Base-by-base conservation (phyloP, 2,888 invertebrate species). In the Sesia bembeciformis region DNA sequence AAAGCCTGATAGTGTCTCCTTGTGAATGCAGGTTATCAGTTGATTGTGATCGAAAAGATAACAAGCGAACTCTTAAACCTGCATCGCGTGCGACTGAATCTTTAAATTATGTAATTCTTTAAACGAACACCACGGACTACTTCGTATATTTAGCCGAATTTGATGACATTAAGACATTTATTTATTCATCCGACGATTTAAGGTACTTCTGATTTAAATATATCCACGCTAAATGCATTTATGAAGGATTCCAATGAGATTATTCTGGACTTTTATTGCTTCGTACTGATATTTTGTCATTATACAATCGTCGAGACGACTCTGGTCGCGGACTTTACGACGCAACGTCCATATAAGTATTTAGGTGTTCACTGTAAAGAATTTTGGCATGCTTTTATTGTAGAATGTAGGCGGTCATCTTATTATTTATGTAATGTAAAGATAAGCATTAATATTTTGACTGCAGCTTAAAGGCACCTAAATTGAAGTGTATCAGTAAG, bases 241-340 rank as follows among this genome's bases (percentile, higher is more conserved):
- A 66, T 64, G 69, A 67, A 70, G 67, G 63, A 65, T 70, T 67
- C 68, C 67, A 72, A 68, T 68, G 62, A 62, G 64, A 70, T 72
- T 70, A 70, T 67, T 64, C 39, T 62, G 55, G 57, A 60, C 58
- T 66, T 65, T 65, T 60, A 62, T 58, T 56, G 56, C 57, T 51
- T 56, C 60, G 57, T 64, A 63, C 59, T 57, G 63, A 64, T 64
- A 64, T 57, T 60, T 60, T 59, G 57, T 62, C 56, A 60, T 63
- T 60, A 61, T 60, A 55, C 56, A 58, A 58, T 53, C 57, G 61
- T 53, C 57, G 61, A 57, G 56, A 54, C 56, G 57, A 56, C 57
- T 53, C 57, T 56, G 56, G 53, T 56, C 54, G 54, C 40, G 54
- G 49, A 60, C 56, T 64, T 64, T 66, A 65, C 62, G 62, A 60